Evolutionary conservation across 23 tunicate genomes (phyloP).

Genomic region (Trididemnum clinides): DNA sequence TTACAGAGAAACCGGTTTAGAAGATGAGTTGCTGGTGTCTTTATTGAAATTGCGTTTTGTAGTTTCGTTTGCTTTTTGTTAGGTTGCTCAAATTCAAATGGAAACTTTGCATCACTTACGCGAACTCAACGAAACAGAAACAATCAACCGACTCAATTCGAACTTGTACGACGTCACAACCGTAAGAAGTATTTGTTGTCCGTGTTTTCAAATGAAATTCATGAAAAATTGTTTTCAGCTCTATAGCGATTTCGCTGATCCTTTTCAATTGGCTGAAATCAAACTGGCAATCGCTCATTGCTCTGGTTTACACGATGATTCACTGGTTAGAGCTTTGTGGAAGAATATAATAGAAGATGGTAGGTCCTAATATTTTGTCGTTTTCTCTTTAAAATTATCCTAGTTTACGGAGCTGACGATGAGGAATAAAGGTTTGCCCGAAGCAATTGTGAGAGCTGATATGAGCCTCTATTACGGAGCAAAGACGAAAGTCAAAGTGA

Average conservation of each 20-base stretch:
- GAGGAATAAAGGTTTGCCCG: too few species aligned
- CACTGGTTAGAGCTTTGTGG: slow-evolving; percentile 91
- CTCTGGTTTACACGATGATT: slow-evolving; percentile 92
- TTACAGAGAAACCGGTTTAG: too few species aligned
- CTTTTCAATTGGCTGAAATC: slow-evolving; percentile 85
- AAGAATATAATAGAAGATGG: slow-evolving; percentile 95
- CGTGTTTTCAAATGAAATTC: too few species aligned
- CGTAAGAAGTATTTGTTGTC: too few species aligned
- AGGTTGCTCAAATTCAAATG: slow-evolving; percentile 90
- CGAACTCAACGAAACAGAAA: slow-evolving; percentile 31
- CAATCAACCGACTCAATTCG: slow-evolving; percentile 50
- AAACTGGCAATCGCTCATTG: slow-evolving; percentile 90
- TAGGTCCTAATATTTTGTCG: too few species aligned
- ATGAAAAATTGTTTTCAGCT: slow-evolving; percentile 50
- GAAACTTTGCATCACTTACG: slow-evolving; percentile 54
- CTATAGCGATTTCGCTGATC: slow-evolving; percentile 93
- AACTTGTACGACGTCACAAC: slow-evolving; percentile 69
- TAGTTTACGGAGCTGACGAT: too few species aligned
- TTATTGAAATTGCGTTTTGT: too few species aligned
- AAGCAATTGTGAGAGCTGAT: too few species aligned
- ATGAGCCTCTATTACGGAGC: too few species aligned
- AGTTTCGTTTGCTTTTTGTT: not conserved
- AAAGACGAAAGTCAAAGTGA: too few species aligned
- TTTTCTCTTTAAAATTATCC: too few species aligned
- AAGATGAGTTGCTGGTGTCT: too few species aligned